Conservation (phyloP, 2,888 invertebrate species). For the Eumacrocentrus americanus region DNA sequence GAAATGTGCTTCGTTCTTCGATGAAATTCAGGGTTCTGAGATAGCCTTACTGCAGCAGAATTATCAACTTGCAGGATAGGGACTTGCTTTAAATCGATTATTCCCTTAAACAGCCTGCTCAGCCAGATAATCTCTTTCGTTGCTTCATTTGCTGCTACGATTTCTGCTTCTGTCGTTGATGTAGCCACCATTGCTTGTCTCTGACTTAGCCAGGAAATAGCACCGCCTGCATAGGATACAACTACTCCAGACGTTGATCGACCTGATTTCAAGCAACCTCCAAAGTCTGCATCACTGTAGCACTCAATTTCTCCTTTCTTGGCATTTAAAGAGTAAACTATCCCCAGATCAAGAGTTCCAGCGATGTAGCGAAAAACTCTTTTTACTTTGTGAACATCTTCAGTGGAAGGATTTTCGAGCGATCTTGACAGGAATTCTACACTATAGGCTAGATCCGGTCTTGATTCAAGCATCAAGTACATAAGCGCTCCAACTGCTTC, state of each 20-base stretch:
- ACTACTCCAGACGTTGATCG: slow-evolving; percentile 46
- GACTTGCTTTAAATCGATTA: too few species aligned
- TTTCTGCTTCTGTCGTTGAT: slow-evolving; percentile 44
- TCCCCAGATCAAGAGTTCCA: slow-evolving; percentile 40
- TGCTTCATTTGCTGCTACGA: slow-evolving; percentile 47
- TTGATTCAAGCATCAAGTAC: slow-evolving; percentile 44
- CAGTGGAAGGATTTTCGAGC: slow-evolving; percentile 31
- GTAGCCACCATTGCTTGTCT: slow-evolving; percentile 38
- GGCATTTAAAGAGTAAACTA: slow-evolving; percentile 32
- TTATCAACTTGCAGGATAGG: too few species aligned
- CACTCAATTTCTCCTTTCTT: neutral
- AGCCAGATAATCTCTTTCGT: slow-evolving; percentile 48
- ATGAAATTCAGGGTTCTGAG: too few species aligned
- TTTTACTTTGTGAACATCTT: slow-evolving; percentile 43
- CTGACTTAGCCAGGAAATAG: slow-evolving; percentile 41
- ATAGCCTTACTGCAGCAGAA: too few species aligned
- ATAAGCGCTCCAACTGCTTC: slow-evolving; percentile 46
- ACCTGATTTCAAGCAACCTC: slow-evolving; percentile 43
- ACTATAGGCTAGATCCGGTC: slow-evolving; percentile 37
- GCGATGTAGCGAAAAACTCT: slow-evolving; percentile 46
- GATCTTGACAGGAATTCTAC: slow-evolving; percentile 42
- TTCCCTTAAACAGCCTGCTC: too few species aligned
- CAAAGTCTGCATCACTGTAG: slow-evolving; percentile 51
- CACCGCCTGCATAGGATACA: slow-evolving; percentile 39
- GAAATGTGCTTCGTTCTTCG: too few species aligned